Evolutionary conservation across 1,140 invertebrate genomes (phyloP).

Genomic region (Rhagoletis pomonella): DNA sequence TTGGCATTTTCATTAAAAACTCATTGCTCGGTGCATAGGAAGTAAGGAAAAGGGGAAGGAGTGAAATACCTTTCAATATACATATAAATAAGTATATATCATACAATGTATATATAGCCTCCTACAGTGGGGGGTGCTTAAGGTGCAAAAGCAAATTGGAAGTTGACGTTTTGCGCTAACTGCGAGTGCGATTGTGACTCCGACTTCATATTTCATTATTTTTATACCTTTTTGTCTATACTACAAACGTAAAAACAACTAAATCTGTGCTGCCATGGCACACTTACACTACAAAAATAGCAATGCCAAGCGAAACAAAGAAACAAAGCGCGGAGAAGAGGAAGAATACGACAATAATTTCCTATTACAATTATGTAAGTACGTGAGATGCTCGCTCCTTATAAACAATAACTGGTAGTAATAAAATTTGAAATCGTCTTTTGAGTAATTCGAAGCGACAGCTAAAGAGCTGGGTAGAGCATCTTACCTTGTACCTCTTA

Average conservation of each 20-base stretch:
- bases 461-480: not conserved
- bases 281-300: not conserved
- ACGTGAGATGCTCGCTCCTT: not conserved
- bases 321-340: not conserved
- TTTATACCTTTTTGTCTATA: not conserved
- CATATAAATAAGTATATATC: not conserved
- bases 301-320: not conserved
- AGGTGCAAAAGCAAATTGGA: not conserved
- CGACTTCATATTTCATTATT: conserved; percentile 3
- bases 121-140: not conserved
- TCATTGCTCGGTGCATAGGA: not conserved
- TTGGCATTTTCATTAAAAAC: conserved; percentile 37
- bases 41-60: not conserved
- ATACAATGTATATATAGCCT: not conserved
- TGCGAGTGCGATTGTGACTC: too few species aligned
- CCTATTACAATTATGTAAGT: conserved; percentile 29
- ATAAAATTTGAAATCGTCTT: conserved; percentile 39
- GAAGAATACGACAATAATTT: not conserved
- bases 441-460: conserved; percentile 17
- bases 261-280: not conserved
- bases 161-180: not conserved
- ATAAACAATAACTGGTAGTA: conserved; percentile 14
- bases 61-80: not conserved
- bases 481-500: not conserved
- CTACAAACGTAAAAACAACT: not conserved